Evolutionary conservation across 2,888 invertebrate species (phyloP).

Genomic region (Theristus sp.): DNA sequence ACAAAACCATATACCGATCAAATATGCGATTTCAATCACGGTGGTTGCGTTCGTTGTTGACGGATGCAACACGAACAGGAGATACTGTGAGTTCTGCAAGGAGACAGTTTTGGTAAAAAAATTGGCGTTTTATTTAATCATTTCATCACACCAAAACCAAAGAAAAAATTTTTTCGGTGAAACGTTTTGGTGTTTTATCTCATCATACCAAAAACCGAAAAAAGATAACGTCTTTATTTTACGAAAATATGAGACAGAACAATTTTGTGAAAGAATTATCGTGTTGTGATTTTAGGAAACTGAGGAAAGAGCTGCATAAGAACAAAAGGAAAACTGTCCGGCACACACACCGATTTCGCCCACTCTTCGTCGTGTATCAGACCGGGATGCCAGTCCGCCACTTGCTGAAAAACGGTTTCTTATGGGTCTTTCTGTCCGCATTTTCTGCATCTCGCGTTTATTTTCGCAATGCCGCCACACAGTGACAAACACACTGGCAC

Average conservation of each 20-base stretch:
- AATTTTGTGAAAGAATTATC: not conserved
- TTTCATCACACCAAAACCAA: too few relatives aligned
- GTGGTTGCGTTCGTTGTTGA: not conserved
- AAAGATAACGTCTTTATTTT: not conserved
- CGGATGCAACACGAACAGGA: slow-evolving; percentile 5
- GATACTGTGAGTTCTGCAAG: not conserved
- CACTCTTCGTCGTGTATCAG: slow-evolving; percentile 3
- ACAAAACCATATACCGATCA: not conserved
- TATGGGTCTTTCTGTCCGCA: too few relatives aligned
- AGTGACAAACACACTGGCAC: too few relatives aligned
- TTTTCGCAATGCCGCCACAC: too few relatives aligned
- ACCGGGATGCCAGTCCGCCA: not conserved
- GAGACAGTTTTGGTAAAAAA: too few relatives aligned
- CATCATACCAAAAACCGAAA: not conserved
- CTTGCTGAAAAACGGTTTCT: slow-evolving; percentile 4
- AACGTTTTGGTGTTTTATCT: too few relatives aligned
- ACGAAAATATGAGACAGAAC: not conserved
- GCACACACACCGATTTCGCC: not conserved
- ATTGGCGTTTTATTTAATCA: too few relatives aligned
- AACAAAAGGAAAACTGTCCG: not conserved
- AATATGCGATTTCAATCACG: slow-evolving; percentile 4
- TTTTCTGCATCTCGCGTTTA: too few relatives aligned
- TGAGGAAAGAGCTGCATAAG: too few relatives aligned
- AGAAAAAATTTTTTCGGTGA: too few relatives aligned
- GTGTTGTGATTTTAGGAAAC: too few relatives aligned